Percentiles rank a stretch among this genome's conserved stretches.
Conservation (phyloP, 2,888 invertebrate species). For the Hypomecis atomaria region DNA sequence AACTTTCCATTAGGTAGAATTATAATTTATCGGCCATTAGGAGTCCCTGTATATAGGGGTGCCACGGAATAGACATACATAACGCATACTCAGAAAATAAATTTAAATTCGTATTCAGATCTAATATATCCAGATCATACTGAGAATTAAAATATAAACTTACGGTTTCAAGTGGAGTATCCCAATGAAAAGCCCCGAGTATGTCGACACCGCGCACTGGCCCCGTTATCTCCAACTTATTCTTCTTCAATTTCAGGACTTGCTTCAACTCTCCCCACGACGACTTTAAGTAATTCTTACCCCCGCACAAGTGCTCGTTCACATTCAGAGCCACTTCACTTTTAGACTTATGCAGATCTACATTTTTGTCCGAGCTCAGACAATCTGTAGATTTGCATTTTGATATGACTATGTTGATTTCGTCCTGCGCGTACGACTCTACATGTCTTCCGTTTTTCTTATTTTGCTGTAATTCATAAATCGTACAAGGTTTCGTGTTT, state of each 20-base stretch:
- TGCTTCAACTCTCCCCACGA: conserved; percentile 65
- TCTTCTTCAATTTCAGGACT: conserved; percentile 54
- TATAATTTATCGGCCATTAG: too few relatives aligned
- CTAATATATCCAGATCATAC: too few relatives aligned
- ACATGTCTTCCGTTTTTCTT: conserved; percentile 21
- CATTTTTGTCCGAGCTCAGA: conserved; percentile 45
- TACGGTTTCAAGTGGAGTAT: conserved; percentile 67
- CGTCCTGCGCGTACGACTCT: conserved; percentile 36
- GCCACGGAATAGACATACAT: too few relatives aligned
- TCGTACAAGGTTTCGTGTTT: conserved; percentile 43
- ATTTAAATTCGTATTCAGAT: too few relatives aligned
- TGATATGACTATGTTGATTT: conserved; percentile 44
- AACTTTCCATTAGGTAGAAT: too few relatives aligned
- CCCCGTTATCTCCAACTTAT: conserved; percentile 61
- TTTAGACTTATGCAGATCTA: conserved; percentile 51
- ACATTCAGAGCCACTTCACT: conserved; percentile 55
- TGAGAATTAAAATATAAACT: conserved; percentile 43
- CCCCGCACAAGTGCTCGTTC: conserved; percentile 34
- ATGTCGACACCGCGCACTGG: conserved; percentile 58
- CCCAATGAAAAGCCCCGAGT: conserved; percentile 61
- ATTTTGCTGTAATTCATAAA: conserved; percentile 30
- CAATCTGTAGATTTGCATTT: conserved; percentile 59
- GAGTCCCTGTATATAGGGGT: too few relatives aligned
- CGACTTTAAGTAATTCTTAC: conserved; percentile 47
- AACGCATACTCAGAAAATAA: too few relatives aligned